Conservation (phyloP, 1,140 invertebrate genomes). For the Plodia interpunctella region DNA sequence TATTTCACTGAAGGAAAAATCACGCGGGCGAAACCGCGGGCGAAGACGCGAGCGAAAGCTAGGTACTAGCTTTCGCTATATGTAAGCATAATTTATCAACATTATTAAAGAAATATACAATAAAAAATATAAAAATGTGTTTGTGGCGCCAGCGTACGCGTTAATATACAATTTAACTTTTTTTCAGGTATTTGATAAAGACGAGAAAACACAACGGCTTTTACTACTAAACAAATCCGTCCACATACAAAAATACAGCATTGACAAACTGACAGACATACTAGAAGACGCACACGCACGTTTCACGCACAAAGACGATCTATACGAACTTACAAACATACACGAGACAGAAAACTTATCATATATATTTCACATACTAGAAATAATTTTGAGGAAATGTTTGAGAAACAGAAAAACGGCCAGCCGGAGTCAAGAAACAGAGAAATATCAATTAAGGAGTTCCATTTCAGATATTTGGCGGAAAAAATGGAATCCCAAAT, state of each 20-base stretch:
- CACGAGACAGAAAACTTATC: constrained; percentile 40
- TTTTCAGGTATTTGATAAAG: constrained; percentile 47
- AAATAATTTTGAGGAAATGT: constrained; percentile 43
- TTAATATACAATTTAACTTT: neutral
- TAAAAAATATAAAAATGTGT: no score
- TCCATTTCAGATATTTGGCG: constrained; percentile 51
- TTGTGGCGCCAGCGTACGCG: no score
- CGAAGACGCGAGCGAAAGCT: no score
- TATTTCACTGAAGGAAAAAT: no score
- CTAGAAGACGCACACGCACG: constrained; percentile 29
- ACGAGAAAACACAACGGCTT: constrained; percentile 40
- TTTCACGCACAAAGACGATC: constrained; percentile 15
- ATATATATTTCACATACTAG: constrained; percentile 50
- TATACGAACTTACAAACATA: constrained; percentile 32
- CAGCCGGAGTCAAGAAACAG: constrained; percentile 8
- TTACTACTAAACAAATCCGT: constrained; percentile 47
- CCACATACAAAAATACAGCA: constrained; percentile 46
- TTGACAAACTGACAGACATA: constrained; percentile 45
- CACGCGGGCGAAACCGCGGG: no score
- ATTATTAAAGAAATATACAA: no score
- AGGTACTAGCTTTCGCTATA: no score
- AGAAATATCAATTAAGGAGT: constrained; percentile 38
- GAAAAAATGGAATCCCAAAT: constrained; percentile 48
- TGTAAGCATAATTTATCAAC: no score
- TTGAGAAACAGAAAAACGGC: constrained; percentile 22